Evolutionary conservation across 2,888 invertebrate genomes (phyloP).

Genomic region (Trissolcus japonicus): DNA sequence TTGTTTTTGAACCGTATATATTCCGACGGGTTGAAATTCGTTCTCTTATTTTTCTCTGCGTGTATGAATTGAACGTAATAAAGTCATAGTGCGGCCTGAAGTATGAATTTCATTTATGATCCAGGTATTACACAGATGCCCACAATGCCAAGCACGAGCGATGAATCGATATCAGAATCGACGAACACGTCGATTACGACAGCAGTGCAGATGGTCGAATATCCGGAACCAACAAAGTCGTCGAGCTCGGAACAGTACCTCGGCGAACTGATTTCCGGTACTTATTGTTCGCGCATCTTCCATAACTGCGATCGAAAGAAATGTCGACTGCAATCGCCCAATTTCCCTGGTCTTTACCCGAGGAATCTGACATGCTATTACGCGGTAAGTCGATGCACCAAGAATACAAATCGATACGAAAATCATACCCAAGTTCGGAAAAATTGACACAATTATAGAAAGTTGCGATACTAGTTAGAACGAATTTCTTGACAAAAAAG

Average conservation of each 20-base stretch:
- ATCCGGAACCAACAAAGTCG: constrained; percentile 72
- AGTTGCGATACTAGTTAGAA: neutral
- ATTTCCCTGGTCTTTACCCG: constrained; percentile 95
- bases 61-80: constrained; percentile 11
- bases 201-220: constrained; percentile 68
- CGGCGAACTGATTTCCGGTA: constrained; percentile 92
- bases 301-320: constrained; percentile 93
- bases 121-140: constrained; percentile 66
- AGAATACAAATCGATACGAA: neutral
- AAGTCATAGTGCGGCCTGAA: constrained; percentile 3
- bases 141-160: constrained; percentile 61
- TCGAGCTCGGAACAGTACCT: constrained; percentile 81
- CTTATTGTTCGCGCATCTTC: constrained; percentile 94
- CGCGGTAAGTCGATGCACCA: constrained; percentile 80
- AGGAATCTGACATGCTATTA: constrained; percentile 96
- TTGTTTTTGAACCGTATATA: neutral
- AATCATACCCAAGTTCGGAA: neutral
- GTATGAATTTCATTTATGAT: constrained; percentile 28
- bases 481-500: neutral
- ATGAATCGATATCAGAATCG: constrained; percentile 63
- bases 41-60: constrained; percentile 1
- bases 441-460: neutral
- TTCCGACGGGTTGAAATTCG: neutral
- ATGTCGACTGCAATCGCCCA: constrained; percentile 93
- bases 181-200: constrained; percentile 69